These are phyloP conservation scores for Sapajus apella DNA, from an alignment of 2,113 vertebrate genomes.

Conservation along the genomic window DNA sequence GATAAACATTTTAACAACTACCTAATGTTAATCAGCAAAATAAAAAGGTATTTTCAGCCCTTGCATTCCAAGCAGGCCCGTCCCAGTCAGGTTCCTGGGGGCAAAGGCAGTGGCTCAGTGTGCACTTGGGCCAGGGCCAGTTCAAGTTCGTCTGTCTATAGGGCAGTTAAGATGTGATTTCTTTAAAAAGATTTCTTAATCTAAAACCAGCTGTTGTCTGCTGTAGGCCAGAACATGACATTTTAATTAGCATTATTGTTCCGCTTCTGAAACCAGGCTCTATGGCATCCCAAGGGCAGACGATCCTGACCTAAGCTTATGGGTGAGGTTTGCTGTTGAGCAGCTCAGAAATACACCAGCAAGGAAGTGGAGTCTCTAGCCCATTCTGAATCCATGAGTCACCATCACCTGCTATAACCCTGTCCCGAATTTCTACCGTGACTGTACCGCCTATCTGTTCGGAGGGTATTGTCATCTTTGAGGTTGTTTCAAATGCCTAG, in stretches of 20 bases:
- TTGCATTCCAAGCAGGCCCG: neutral
- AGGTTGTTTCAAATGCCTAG: neutral
- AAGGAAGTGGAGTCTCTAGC: neutral
- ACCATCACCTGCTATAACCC: fast-evolving
- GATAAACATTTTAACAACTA: neutral
- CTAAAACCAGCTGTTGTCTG: slow-evolving; percentile 74
- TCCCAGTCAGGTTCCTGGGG: neutral
- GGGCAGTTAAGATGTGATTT: neutral
- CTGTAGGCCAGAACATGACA: slow-evolving; percentile 56
- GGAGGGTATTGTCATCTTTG: neutral
- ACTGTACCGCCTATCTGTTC: neutral
- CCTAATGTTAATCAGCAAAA: slow-evolving; percentile 49
- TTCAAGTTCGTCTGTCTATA: neutral
- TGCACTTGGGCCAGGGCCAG: slow-evolving; percentile 10
- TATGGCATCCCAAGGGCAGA: slow-evolving; percentile 52
- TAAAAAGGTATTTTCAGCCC: slow-evolving; percentile 12
- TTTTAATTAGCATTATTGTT: slow-evolving; percentile 68
- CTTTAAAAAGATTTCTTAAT: slow-evolving; percentile 59
- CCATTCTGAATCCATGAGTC: neutral
- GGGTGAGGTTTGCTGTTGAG: neutral
- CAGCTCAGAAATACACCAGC: neutral
- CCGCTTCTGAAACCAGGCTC: slow-evolving; percentile 55
- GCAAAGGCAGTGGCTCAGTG: neutral
- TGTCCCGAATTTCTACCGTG: neutral
- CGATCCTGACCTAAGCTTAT: neutral